Conservation (phyloP, 53 echinoderm and acorn worm species). For the Luidia sarsii region DNA sequence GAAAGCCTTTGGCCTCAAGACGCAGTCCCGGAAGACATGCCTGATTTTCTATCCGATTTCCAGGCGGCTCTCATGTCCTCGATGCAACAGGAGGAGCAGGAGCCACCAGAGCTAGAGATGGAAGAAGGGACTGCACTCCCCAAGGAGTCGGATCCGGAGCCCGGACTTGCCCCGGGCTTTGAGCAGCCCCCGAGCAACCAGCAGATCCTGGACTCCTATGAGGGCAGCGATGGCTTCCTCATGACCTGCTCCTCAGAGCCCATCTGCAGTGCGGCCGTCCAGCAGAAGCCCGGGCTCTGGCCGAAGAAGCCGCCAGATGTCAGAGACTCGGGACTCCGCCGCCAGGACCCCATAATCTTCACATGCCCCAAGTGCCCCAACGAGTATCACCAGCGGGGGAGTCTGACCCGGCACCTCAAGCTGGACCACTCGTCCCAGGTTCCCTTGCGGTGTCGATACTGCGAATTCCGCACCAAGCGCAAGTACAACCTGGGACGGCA, state of each 20-base stretch:
- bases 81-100: not conserved
- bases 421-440: constrained; percentile 4
- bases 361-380: constrained; percentile 30
- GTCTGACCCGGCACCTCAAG: constrained; percentile 34
- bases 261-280: not conserved
- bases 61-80: no score
- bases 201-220: not conserved
- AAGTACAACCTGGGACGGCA: constrained; percentile 25
- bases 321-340: not conserved
- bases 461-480: constrained; percentile 18
- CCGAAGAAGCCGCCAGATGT: not conserved
- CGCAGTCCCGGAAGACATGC: no score
- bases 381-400: not conserved
- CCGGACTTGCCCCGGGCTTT: not conserved
- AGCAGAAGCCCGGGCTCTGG: not conserved
- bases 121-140: no score
- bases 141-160: no score
- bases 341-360: not conserved
- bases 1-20: no score
- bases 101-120: no score
- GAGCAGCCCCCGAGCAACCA: constrained; percentile 10
- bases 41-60: no score
- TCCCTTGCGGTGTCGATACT: constrained; percentile 30
- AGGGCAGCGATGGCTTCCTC: not conserved
- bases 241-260: constrained; percentile 26